phyloP scores from a whole-genome alignment of 2,797 vertebrate genomes.

The Micromesistius poutassou region DNA sequence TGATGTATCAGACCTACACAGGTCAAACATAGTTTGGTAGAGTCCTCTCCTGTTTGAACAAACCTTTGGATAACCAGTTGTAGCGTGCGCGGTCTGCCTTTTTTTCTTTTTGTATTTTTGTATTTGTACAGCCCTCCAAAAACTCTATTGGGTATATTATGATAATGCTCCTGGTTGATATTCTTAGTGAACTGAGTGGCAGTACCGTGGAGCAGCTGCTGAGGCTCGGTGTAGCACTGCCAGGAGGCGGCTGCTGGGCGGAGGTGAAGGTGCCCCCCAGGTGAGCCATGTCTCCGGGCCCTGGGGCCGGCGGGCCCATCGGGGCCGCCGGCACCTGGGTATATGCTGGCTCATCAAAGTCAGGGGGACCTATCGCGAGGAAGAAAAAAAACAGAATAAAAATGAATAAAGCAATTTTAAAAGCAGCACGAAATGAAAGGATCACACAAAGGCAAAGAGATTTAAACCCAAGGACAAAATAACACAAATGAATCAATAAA shows the following conservation, averaged over 20 bases:
- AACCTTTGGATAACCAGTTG: neutral
- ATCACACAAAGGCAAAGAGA: too few species aligned
- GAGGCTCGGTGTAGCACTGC: slow-evolving; percentile 84
- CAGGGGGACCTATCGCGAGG: slow-evolving; percentile 59
- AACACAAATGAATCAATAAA: too few species aligned
- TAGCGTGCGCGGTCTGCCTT: too few species aligned
- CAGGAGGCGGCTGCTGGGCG: slow-evolving; percentile 75
- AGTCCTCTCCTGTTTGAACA: neutral
- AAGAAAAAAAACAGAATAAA: neutral
- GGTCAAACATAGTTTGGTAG: too few species aligned
- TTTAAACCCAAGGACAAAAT: neutral
- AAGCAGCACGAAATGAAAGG: too few species aligned
- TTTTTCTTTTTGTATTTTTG: too few species aligned
- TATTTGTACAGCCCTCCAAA: neutral
- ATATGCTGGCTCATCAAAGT: slow-evolving; percentile 77
- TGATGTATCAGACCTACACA: too few species aligned
- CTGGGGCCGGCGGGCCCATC: slow-evolving; percentile 58
- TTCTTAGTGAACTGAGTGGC: neutral
- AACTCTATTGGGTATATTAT: neutral
- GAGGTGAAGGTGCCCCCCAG: slow-evolving; percentile 73
- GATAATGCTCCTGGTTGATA: neutral
- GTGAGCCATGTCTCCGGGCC: slow-evolving; percentile 66
- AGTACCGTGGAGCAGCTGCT: slow-evolving; percentile 92
- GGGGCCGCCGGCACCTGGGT: slow-evolving; percentile 57
- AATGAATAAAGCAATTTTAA: neutral